Percentiles rank a stretch among this genome's conserved stretches.
Evolutionary conservation across 1,140 invertebrate species (phyloP).

Genomic region (Drosophila watanabei): DNA sequence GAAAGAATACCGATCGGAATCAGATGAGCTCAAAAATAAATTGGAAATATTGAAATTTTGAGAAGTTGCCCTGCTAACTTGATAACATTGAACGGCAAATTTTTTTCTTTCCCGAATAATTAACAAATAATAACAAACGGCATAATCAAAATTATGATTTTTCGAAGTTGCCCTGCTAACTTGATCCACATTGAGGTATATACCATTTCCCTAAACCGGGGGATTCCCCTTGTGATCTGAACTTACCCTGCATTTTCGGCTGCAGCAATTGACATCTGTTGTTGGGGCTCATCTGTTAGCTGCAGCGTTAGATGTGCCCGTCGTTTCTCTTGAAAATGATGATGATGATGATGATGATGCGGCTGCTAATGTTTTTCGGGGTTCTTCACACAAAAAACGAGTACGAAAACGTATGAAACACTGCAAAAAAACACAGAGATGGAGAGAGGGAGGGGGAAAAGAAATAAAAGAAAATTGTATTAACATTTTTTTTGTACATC

Average conservation of each 20-base stretch:
- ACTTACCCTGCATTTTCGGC: constrained; percentile 89
- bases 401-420: constrained; percentile 71
- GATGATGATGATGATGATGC: constrained; percentile 21
- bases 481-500: constrained; percentile 53
- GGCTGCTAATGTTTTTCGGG: constrained; percentile 42
- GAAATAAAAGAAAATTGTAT: constrained; percentile 58
- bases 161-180: too few species aligned
- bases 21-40: too few species aligned
- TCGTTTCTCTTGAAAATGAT: constrained; percentile 46
- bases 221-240: not conserved
- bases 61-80: too few species aligned
- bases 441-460: not conserved
- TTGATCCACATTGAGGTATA: too few species aligned
- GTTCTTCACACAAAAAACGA: constrained; percentile 58
- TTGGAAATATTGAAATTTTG: too few species aligned
- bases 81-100: too few species aligned
- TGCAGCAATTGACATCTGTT: constrained; percentile 88
- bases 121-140: too few species aligned
- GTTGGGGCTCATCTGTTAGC: constrained; percentile 86
- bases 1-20: too few species aligned
- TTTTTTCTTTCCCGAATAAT: too few species aligned
- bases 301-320: constrained; percentile 84
- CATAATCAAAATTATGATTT: too few species aligned
- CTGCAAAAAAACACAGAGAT: constrained; percentile 44
- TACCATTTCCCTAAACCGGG: not conserved